Evolutionary conservation across 2,888 invertebrate genomes (phyloP).

Genomic region (Augochlorella aurata): DNA sequence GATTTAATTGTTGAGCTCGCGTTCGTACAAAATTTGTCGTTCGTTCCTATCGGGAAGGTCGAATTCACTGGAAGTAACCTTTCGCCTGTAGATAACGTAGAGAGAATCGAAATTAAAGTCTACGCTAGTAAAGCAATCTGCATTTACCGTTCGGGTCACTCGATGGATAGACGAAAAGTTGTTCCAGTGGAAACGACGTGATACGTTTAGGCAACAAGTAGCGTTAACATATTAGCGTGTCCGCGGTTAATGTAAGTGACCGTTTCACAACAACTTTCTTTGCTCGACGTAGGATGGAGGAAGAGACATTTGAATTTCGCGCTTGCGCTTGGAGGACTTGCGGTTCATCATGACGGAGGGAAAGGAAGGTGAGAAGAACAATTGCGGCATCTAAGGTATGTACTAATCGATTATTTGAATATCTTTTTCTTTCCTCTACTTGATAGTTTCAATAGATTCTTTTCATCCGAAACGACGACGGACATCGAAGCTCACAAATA

Average conservation of each 20-base stretch:
- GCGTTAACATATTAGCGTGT: neutral
- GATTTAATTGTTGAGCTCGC: neutral
- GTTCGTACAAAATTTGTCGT: slow-evolving; percentile 14
- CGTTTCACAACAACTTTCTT: neutral
- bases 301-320: neutral
- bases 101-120: neutral
- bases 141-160: neutral
- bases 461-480: slow-evolving; percentile 20
- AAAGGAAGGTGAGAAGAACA: slow-evolving; percentile 20
- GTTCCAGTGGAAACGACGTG: neutral
- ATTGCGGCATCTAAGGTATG: slow-evolving; percentile 40
- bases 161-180: neutral
- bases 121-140: neutral
- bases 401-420: slow-evolving; percentile 38
- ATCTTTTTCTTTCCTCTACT: slow-evolving; percentile 37
- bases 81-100: neutral
- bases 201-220: neutral
- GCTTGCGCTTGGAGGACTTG: slow-evolving; percentile 1
- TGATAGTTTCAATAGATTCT: slow-evolving; percentile 35
- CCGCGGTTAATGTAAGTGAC: neutral
- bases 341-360: slow-evolving; percentile 13
- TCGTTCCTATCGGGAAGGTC: neutral
- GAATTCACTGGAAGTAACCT: neutral
- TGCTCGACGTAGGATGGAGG: neutral
- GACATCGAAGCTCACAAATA: slow-evolving; percentile 38